Base-by-base conservation (phyloP, 2,113 vertebrate genomes). In the Pholis gunnellus region DNA sequence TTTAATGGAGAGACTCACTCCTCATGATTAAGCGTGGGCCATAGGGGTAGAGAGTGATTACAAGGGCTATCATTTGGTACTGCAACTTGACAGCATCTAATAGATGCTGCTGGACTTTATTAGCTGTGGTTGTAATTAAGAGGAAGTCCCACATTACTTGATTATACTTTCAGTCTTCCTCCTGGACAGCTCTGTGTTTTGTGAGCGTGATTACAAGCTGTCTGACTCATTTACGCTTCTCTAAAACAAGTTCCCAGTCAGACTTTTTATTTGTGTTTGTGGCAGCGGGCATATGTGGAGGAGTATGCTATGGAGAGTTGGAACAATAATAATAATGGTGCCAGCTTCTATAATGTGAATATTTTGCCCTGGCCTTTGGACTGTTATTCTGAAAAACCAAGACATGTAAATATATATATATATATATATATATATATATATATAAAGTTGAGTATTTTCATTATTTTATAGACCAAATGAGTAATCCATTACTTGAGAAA, bases 121-220 rank as follows among this genome's bases (percentile, higher is more conserved):
- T 85, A 76, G 69, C 78, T 77, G 70, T 65, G 59, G 57, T 40
- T 79, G 73, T 85, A 90, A 84, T 89, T 87, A 79, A 86, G 83
- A 78, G 44, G 67, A 84, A 84, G 57, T 44, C 72, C n/a, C 22
- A 50, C 20, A 50, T 80, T 44, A 56, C 44, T 83, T 66, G 67
- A 59, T 56, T 57, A n/a, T 42, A 68, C 40, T 31, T 2, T 38
- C 25, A 56, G 8, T 65, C 48, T 25, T 50, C 17, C 9, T 64
- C 22, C 14, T 1, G 1, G 36, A 75, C 54, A 38, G 15, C 14
- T 25, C 1, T 46, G 40, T 70, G 70, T 61, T 86, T 78, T 60
- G 10, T 72, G 67, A 63, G 34, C 44, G 59, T 72, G 66, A 64
- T 66, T 48, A 74, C 13, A 54, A 69, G 20, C 65, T 67, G 61